Conservation (phyloP, 2,888 invertebrate genomes). For the Mythimna impura region DNA sequence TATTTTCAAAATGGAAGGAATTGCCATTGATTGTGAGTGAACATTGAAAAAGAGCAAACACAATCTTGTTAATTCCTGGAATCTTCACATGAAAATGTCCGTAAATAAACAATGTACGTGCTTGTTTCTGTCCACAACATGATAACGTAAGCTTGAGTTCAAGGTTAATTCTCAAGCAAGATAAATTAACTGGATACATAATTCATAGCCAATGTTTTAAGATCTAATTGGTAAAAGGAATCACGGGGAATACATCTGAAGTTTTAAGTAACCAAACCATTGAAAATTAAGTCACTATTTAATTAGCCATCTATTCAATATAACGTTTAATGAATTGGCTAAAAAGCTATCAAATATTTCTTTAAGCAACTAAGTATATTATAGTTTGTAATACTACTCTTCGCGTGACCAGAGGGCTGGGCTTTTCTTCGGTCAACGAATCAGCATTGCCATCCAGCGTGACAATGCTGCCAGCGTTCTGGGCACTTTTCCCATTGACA, state of each 20-base stretch:
- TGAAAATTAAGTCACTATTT: slow-evolving; percentile 17
- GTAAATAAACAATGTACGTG: slow-evolving; percentile 55
- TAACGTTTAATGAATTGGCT: neutral
- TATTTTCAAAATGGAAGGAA: neutral
- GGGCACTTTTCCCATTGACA: too few relatives aligned
- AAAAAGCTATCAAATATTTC: neutral
- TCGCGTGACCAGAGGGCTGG: too few relatives aligned
- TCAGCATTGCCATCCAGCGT: too few relatives aligned
- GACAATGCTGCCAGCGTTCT: too few relatives aligned
- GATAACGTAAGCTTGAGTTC: slow-evolving; percentile 55
- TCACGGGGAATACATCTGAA: slow-evolving; percentile 12
- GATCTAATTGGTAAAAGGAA: slow-evolving; percentile 25
- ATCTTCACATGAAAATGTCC: slow-evolving; percentile 41
- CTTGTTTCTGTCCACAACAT: slow-evolving; percentile 41
- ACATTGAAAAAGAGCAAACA: neutral
- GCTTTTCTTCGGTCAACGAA: too few relatives aligned
- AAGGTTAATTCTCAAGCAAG: slow-evolving; percentile 56
- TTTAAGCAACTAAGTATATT: too few relatives aligned
- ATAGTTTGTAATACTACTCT: too few relatives aligned
- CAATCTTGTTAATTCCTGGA: neutral
- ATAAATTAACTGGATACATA: slow-evolving; percentile 42
- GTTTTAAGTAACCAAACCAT: slow-evolving; percentile 9
- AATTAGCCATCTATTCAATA: slow-evolving; percentile 31
- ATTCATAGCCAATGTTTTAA: slow-evolving; percentile 27
- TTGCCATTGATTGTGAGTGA: neutral